Evolutionary conservation across 2,797 vertebrate genomes (phyloP), one percentile per base, ranked within the genome.

Genomic region (Mus minutoides): DNA sequence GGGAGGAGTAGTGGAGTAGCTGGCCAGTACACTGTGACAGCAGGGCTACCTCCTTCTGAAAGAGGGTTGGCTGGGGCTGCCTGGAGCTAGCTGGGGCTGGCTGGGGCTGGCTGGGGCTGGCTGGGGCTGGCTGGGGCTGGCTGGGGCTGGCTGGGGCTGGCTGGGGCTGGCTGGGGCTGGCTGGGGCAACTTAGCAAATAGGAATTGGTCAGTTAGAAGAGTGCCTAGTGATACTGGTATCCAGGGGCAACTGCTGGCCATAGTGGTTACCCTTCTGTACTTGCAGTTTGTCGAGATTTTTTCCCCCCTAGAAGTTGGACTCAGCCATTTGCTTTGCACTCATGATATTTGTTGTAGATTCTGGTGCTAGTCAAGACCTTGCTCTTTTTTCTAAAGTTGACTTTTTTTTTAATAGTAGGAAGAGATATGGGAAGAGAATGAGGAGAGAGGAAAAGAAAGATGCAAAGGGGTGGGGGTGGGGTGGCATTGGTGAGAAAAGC

Each of bases 341-440:
- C 93, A 93, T 95, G 97, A 83, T 96, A 75, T 97, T 97, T 97
- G 96, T 88, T 73, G 31, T 97, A 97, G 97, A 94, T n/a, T 46
- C 79, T 96, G 64, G 58, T 92, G 93, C 49, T 80, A 77, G 89
- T 11, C 40, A 94, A 96, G 60, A 49, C 54, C 69, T 85, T 92
- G 54, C 34, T 92, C 34, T 60, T 80, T 67, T 67, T 67, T 16
- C 64, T 67, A 67, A 67, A 31, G 86, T 19, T 13, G 91, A 90
- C 76, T 24, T 19, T 54, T 87, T 87, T 69, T 56, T 60, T 49
- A 31, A 19, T 69, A 60, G 24, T 52, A 52, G 31, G 34, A 76
- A 88, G 11, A 64, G 43, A 34, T 46, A 22, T 2, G 4, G 24
- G 6, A 49, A 37, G 40, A 10, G 69, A 29, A 37, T 52, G 85